Percentiles rank a stretch among this genome's conserved stretches.
phyloP scores from a whole-genome alignment of 2,888 invertebrate genomes.

The Parnassius orleans region DNA sequence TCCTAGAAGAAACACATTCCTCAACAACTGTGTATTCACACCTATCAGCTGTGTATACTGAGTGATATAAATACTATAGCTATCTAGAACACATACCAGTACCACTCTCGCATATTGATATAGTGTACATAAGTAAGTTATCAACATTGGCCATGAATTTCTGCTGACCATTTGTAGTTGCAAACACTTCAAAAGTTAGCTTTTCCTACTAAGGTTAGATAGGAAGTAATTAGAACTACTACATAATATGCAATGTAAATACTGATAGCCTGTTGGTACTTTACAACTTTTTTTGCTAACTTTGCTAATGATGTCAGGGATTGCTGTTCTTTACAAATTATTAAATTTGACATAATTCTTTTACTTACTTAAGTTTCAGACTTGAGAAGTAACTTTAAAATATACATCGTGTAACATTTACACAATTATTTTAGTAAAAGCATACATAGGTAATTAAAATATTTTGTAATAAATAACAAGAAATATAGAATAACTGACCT shows the following conservation, averaged over 20 bases:
- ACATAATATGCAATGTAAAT: too few relatives aligned
- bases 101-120: slow-evolving; percentile 22
- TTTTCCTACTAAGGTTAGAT: background rate
- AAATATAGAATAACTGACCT: slow-evolving; percentile 79
- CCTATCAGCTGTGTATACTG: slow-evolving; percentile 27
- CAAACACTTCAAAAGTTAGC: background rate
- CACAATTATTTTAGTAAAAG: too few relatives aligned
- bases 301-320: too few relatives aligned
- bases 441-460: background rate
- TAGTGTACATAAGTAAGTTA: slow-evolving; percentile 23
- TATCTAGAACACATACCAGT: slow-evolving; percentile 17
- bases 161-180: slow-evolving; percentile 16
- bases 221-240: background rate
- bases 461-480: background rate
- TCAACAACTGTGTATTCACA: slow-evolving; percentile 27
- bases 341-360: too few relatives aligned
- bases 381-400: too few relatives aligned
- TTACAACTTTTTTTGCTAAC: too few relatives aligned
- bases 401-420: too few relatives aligned
- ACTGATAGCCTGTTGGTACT: too few relatives aligned
- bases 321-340: too few relatives aligned
- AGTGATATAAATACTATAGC: background rate
- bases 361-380: too few relatives aligned
- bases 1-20: slow-evolving; percentile 29
- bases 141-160: slow-evolving; percentile 40